Conservation (phyloP, 2,888 invertebrate species). For the Nebria brevicollis region DNA sequence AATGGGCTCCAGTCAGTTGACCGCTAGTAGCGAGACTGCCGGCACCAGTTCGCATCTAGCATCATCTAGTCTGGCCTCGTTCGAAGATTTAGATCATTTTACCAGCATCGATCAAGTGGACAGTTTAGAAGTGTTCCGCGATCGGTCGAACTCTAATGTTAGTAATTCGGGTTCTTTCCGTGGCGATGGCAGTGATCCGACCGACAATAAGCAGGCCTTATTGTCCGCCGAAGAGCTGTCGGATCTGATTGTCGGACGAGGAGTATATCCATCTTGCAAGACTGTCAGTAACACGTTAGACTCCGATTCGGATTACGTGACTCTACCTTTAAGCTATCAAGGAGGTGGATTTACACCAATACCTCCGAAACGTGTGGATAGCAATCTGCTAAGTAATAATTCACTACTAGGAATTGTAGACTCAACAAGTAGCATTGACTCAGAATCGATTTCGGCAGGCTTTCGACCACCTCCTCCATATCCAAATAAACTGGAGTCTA, state of each 20-base stretch:
- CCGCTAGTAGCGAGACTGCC: constrained; percentile 54
- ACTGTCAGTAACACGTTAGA: constrained; percentile 87
- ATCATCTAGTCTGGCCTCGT: constrained; percentile 34
- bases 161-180: constrained; percentile 84
- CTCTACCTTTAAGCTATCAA: constrained; percentile 69
- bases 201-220: constrained; percentile 69
- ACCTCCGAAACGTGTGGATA: constrained; percentile 76
- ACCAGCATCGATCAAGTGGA: constrained; percentile 62
- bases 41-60: constrained; percentile 41
- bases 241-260: constrained; percentile 83
- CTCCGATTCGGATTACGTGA: constrained; percentile 91
- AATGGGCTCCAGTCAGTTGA: constrained; percentile 73
- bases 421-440: constrained; percentile 47
- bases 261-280: constrained; percentile 79
- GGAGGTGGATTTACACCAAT: constrained; percentile 67
- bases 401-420: constrained; percentile 64
- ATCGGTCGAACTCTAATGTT: constrained; percentile 80
- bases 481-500: constrained; percentile 70
- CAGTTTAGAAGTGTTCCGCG: constrained; percentile 67
- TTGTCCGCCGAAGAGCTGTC: constrained; percentile 86
- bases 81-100: constrained; percentile 46
- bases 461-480: constrained; percentile 76
- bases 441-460: constrained; percentile 51
- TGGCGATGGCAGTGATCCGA: constrained; percentile 90
- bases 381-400: constrained; percentile 64